Evolutionary conservation across 2,113 vertebrate species (phyloP), one percentile per base, ranked within the genome.

Genomic region (Cygnus buccinator): DNA sequence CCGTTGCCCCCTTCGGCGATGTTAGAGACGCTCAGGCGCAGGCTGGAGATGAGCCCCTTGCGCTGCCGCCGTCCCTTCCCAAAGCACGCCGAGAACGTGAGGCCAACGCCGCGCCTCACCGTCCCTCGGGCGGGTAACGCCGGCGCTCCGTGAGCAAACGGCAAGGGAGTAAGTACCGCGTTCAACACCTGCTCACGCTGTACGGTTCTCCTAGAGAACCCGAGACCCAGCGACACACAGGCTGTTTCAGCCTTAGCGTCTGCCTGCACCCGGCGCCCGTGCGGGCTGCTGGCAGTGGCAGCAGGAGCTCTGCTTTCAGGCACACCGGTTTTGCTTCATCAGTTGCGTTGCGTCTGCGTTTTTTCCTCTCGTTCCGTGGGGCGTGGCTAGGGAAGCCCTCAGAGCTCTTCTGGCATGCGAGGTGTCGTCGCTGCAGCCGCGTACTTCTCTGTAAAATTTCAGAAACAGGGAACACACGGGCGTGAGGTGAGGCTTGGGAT

Each of bases 301-400:
- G 14, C 10, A 4, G 86, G 21, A 39, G 82, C 20, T 78, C 54
- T 84, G 48, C 14, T 66, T 73, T 75, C 65, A 90, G 68, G 46
- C 59, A n/a, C 31, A 13, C 35, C 46, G 25, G 2, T 44, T 88
- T 84, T 89, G 54, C 29, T 26, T 80, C 21, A 37, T 58, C 35
- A 4, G 6, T 55, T 63, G 4, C 2, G 15, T 12, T 71, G 54
- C 2, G 0, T 37, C 2, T 2, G 3, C 1, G 2, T 37, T 61
- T 85, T 66, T 14, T 12, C 13, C 33, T 48, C 84, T 84, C 1
- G 0, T 86, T 86, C 43, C 58, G 0, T 23, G 26, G n/a, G 12
- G 13, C 10, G 17, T 3, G 2, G 26, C 13, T 19, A 54, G 33
- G 19, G 78, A 76, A 75, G 20, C 26, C 10, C 65, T 63, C 33